Conservation (phyloP, 2,113 vertebrate species). For the Ctenomys sociabilis region DNA sequence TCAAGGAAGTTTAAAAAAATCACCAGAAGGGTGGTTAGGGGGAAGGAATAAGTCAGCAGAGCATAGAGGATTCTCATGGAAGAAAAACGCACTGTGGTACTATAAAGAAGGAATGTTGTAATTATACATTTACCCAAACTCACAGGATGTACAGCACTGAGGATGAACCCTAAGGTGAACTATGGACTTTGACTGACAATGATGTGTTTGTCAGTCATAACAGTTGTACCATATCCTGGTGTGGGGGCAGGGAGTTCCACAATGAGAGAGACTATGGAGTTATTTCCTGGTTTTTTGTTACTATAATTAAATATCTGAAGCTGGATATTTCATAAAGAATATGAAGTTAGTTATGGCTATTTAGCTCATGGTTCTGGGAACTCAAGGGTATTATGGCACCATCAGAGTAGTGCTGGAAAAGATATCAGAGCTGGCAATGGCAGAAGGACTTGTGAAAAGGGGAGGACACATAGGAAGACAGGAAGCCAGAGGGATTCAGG, state of each 20-base stretch:
- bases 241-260: neutral
- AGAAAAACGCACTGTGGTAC: neutral
- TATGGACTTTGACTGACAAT: neutral
- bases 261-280: neutral
- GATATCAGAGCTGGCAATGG: neutral
- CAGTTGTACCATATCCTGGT: neutral
- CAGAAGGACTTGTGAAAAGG: neutral
- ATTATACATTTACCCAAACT: neutral
- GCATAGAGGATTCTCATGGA: neutral
- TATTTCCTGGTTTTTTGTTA: neutral
- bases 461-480: no score
- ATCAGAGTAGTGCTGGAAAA: neutral
- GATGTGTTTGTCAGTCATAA: neutral
- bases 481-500: neutral
- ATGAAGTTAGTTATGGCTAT: neutral
- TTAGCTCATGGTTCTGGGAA: neutral
- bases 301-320: neutral
- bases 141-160: neutral
- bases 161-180: neutral
- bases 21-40: neutral
- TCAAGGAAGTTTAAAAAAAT: constrained; percentile 15
- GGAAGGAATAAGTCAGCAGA: neutral
- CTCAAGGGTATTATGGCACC: neutral
- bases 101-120: neutral
- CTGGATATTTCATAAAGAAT: neutral